Evolutionary conservation across 37 sponge, comb jelly and placozoan genomes (phyloP), one percentile per base, ranked within the genome.

Genomic region (Crambe crambe): DNA sequence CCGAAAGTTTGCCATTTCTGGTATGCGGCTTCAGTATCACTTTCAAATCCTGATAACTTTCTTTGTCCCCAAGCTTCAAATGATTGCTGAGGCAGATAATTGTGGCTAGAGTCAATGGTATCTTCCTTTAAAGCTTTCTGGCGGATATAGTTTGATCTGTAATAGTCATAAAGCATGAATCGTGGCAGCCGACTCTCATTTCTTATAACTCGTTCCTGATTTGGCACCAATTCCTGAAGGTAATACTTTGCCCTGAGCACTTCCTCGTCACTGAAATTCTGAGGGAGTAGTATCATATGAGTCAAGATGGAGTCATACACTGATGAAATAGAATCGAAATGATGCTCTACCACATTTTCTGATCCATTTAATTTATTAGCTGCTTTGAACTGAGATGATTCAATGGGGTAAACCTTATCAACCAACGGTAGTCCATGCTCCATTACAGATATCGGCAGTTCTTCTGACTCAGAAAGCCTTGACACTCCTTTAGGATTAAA

Each of bases 181-280:
- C 76, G 76, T 37, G 76, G 76, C 26, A 76, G 42, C 32, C 3
- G 18, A 22, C 61, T 20, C 36, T 36, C 23, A 59, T 61, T 59
- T 39, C 5, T 59, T 22, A 76, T 6, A 21, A 76, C 63, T n/a
- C 26, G 39, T 37, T 76, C 76, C 6, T 60, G 63, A 60, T 76
- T 76, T 4, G 76, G 76, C 18, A 76, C 76, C 37, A 59, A 37
- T 61, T 76, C 76, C 27, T 76, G 76, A 2, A 76, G 62, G 37
- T 60, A 76, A 27, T 59, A 76, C 36, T 76, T 76, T 21, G 76
- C 76, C 38, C 63, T 35, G 2, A 76, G 42, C 22, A 61, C 42
- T 9, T 59, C 63, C 32, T 76, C 40, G 2, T 22, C n/a, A 3
- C 37, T 4, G 17, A 76, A 59, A 36, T 76, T 76, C 42, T 37